These are phyloP conservation scores for Poeciliopsis presidionis DNA, from an alignment of 2,797 vertebrate species.

Conservation along the genomic window DNA sequence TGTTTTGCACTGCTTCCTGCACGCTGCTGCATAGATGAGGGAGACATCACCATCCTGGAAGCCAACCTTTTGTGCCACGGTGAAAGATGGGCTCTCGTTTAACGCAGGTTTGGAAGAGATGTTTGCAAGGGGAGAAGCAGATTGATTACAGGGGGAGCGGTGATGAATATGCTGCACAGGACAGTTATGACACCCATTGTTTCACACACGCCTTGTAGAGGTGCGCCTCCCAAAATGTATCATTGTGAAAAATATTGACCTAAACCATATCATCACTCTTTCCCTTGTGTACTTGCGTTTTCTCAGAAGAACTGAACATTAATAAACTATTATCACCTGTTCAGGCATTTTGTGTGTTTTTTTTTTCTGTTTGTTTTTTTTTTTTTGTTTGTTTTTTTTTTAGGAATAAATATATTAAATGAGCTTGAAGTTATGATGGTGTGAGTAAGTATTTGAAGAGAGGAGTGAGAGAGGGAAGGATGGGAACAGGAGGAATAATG, in stretches of 20 bases:
- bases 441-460: too few relatives aligned
- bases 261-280: slow-evolving; percentile 93
- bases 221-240: slow-evolving; percentile 91
- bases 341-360: slow-evolving; percentile 20
- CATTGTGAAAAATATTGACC: slow-evolving; percentile 95
- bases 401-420: slow-evolving; percentile 68
- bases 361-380: too few relatives aligned
- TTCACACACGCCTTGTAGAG: slow-evolving; percentile 86
- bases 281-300: slow-evolving; percentile 86
- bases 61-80: slow-evolving; percentile 74
- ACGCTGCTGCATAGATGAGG: slow-evolving; percentile 64
- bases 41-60: slow-evolving; percentile 78
- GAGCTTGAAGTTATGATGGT: slow-evolving; percentile 28
- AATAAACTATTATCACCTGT: slow-evolving; percentile 83
- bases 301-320: slow-evolving; percentile 87
- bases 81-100: slow-evolving; percentile 83
- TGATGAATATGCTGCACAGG: slow-evolving; percentile 91
- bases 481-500: not conserved
- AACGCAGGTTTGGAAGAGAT: slow-evolving; percentile 76
- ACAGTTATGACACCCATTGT: slow-evolving; percentile 94
- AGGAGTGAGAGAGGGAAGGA: not conserved
- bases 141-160: slow-evolving; percentile 87
- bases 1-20: slow-evolving; percentile 67
- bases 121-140: slow-evolving; percentile 82
- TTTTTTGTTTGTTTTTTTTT: not conserved